phyloP scores from a whole-genome alignment of 2,113 vertebrate species.

The Crotalus horridus region DNA sequence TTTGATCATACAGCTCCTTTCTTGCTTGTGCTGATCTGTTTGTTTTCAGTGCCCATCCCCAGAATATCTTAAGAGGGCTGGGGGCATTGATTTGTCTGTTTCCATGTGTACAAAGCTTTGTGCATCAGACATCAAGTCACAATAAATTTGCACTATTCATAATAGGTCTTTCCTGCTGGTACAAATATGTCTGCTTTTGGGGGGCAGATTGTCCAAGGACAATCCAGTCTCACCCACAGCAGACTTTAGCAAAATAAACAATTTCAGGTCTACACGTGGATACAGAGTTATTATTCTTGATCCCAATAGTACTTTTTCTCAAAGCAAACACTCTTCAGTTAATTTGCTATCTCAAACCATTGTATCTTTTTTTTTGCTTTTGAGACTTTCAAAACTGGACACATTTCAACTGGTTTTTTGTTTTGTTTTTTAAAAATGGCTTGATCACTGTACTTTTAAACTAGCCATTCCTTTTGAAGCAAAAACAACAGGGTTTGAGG shows the following conservation, averaged over 20 bases:
- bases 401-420: slow-evolving; percentile 29
- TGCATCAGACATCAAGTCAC: not conserved
- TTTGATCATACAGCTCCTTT: not conserved
- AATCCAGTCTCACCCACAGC: not conserved
- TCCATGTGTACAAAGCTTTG: not conserved
- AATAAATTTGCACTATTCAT: not conserved
- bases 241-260: not conserved
- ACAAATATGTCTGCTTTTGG: not conserved
- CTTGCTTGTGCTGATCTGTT: not conserved
- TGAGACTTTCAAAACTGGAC: slow-evolving; percentile 49
- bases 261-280: not conserved
- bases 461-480: slow-evolving; percentile 54
- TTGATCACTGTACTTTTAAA: slow-evolving; percentile 38
- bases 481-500: slow-evolving; percentile 57
- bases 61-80: not conserved
- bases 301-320: not conserved
- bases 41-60: not conserved
- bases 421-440: slow-evolving; percentile 8
- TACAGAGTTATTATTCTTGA: not conserved
- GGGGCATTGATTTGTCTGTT: not conserved
- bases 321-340: not conserved
- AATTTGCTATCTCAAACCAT: slow-evolving; percentile 54
- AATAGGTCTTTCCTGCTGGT: not conserved
- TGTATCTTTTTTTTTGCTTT: slow-evolving; percentile 47
- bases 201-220: not conserved